Conservation (phyloP, 1,140 invertebrate species). For the Drosophila sturtevanti region DNA sequence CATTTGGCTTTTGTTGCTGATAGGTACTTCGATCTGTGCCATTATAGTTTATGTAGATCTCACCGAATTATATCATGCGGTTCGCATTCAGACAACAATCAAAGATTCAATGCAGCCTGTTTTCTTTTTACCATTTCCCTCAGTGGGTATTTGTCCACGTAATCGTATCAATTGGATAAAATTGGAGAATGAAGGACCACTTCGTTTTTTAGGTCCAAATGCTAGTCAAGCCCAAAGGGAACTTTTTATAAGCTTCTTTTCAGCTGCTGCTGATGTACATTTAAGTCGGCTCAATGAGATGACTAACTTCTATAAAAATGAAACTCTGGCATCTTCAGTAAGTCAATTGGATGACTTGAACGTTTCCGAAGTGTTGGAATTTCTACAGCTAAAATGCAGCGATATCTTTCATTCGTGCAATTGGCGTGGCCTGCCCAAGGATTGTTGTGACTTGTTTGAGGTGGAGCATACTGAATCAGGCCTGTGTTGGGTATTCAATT, state of each 20-base stretch:
- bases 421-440: constrained; percentile 46
- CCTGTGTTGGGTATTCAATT: constrained; percentile 67
- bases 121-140: constrained; percentile 60
- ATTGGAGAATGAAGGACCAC: constrained; percentile 38
- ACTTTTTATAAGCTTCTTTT: constrained; percentile 60
- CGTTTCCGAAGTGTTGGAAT: constrained; percentile 43
- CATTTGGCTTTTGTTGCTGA: constrained; percentile 66
- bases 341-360: constrained; percentile 46
- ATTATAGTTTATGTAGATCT: constrained; percentile 63
- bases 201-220: constrained; percentile 61
- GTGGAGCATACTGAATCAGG: constrained; percentile 69
- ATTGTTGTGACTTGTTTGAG: constrained; percentile 70
- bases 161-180: constrained; percentile 55
- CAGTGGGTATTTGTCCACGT: constrained; percentile 58
- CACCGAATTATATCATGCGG: constrained; percentile 47
- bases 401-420: constrained; percentile 49
- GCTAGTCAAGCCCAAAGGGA: constrained; percentile 20
- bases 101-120: constrained; percentile 62
- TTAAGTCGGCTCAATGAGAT: constrained; percentile 41
- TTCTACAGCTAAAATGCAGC: constrained; percentile 34
- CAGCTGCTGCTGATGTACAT: constrained; percentile 35
- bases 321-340: constrained; percentile 20
- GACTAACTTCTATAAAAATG: constrained; percentile 41
- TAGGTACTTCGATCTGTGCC: constrained; percentile 55
- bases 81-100: constrained; percentile 66